Conservation (phyloP, 1,140 invertebrate species). For the Proctacanthus coquilletti region DNA sequence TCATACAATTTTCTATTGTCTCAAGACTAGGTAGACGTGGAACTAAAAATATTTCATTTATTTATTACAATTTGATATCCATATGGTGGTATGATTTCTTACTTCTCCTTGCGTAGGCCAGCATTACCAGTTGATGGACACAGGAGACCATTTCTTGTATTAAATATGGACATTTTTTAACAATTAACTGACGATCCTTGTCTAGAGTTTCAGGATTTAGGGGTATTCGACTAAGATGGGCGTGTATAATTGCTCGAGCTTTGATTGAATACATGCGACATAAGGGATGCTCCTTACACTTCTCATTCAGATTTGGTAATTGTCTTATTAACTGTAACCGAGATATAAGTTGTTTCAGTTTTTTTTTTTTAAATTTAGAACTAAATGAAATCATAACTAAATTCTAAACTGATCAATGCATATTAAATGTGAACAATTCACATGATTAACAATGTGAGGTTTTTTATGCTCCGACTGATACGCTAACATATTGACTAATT, state of each 20-base stretch:
- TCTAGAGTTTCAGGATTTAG: conserved; percentile 72
- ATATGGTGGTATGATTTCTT: conserved; percentile 25
- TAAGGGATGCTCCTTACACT: conserved; percentile 87
- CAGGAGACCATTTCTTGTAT: conserved; percentile 96
- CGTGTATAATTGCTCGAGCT: conserved; percentile 83
- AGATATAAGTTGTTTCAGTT: too few species aligned
- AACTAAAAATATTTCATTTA: conserved; percentile 10
- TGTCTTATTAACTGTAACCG: conserved; percentile 67
- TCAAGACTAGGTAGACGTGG: conserved; percentile 69
- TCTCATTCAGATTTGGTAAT: conserved; percentile 79
- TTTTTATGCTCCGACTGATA: too few species aligned
- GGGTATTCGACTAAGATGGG: conserved; percentile 74
- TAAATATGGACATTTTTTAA: conserved; percentile 88
- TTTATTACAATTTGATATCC: too few species aligned
- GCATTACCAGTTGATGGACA: conserved; percentile 80
- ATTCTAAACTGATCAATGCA: not conserved
- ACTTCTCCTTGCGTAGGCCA: conserved; percentile 82
- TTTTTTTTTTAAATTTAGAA: too few species aligned
- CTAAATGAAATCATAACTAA: too few species aligned
- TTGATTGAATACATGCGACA: conserved; percentile 95
- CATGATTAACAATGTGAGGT: too few species aligned
- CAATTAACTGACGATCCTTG: conserved; percentile 69
- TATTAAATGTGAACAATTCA: too few species aligned
- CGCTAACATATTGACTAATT: too few species aligned
- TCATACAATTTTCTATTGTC: conserved; percentile 97